These are phyloP conservation scores for Helarctos malayanus DNA, from an alignment of 2,797 vertebrate genomes.

Conservation along the genomic window DNA sequence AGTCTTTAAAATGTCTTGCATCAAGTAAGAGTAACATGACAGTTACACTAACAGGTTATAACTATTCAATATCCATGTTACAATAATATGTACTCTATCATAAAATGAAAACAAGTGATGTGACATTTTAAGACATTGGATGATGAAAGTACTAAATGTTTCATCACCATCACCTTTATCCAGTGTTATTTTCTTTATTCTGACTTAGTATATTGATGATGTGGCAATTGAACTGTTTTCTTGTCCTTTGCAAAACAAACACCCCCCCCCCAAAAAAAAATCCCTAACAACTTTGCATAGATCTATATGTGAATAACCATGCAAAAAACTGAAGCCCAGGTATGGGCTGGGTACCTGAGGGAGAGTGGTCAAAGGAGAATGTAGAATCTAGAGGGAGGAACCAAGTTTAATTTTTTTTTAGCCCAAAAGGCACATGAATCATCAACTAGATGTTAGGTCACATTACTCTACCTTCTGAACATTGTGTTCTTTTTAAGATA, in stretches of 20 bases:
- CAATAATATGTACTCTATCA: not conserved
- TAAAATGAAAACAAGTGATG: not conserved
- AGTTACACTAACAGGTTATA: not conserved
- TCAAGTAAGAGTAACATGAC: not conserved
- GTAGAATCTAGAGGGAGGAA: rapidly evolving
- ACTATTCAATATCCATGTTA: not conserved
- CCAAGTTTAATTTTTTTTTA: not conserved
- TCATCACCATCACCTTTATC: not conserved
- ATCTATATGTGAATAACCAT: not conserved
- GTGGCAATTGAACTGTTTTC: not conserved
- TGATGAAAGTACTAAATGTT: not conserved
- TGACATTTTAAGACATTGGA: not conserved
- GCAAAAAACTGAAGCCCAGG: not conserved
- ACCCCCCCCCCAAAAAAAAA: not conserved
- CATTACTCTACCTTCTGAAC: no score
- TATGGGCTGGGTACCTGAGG: not conserved
- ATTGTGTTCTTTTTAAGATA: not conserved
- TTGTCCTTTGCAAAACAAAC: not conserved
- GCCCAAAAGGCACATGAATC: not conserved
- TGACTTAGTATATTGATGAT: not conserved
- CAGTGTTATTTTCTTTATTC: not conserved
- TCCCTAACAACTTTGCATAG: not conserved
- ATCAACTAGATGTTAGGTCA: not conserved
- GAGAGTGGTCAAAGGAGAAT: not conserved
- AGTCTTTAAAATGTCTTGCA: not conserved